Base-by-base conservation (phyloP, 2,113 vertebrate genomes). In the Phyllopteryx taeniolatus region DNA sequence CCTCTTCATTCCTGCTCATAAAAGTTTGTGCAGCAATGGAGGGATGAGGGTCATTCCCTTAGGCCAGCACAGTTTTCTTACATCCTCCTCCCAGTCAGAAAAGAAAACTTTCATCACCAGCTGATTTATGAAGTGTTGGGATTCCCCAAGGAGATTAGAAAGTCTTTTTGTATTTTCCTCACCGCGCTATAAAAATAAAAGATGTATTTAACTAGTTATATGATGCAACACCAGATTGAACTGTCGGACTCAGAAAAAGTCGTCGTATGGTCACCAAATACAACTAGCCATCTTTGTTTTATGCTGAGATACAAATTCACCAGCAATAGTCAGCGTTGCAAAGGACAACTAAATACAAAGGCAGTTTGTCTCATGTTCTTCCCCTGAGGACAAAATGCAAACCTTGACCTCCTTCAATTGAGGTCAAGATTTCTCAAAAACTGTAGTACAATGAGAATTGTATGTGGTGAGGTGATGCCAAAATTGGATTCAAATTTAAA, bases 61-160 rank as follows among this genome's bases (percentile, higher is more conserved):
- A 73, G 75, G 84, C 74, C 78, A 73, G 67, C 81, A 76, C 70
- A 86, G 83, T 91, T 91, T 90, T 75, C 88, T 90, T 85, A 91
- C 56, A 84, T 83, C 86, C 84, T 89, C 86, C 85, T 88, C 87
- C 83, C 72, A 31, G 81, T 86, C 71, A 84, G 89, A 89, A 91
- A 89, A 87, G 83, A 86, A 66, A 93, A 90, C 91, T 92, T 91
- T 94, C 91, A 93, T 94, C 90, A 87, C 90, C 8, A 74, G 67
- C 73, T 92, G 92, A 93, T 94, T 93, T 93, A 93, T 89, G 78
- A 81, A 79, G 84, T 53, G 72, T 79, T 72, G 83, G 78, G 81
- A 84, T 89, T 81, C 89, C 80, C 84, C 82, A 78, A 53, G 77
- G 86, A 90, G 90, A 91, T 89, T 82, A 81, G 76, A 88, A 87